Evolutionary conservation across 35 echinoderm and acorn worm genomes (phyloP).

Genomic region (Apostichopus californicus): DNA sequence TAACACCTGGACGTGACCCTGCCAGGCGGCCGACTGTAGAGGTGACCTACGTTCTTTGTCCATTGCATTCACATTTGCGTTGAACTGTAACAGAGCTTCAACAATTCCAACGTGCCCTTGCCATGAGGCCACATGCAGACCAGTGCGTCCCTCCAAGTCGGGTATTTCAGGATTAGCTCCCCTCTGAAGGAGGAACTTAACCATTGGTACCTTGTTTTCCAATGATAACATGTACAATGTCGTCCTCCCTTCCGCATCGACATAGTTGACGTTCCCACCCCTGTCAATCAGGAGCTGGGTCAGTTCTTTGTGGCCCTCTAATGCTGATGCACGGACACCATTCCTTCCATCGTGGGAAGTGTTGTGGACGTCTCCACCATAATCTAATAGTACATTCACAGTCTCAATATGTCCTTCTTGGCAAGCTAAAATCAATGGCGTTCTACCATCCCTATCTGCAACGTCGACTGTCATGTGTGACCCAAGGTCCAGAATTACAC

Average conservation of each 20-base stretch:
- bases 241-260: slow-evolving; percentile 94
- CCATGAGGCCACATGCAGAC: slow-evolving; percentile 98
- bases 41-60: slow-evolving; percentile 91
- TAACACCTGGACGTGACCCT: slow-evolving; percentile 87
- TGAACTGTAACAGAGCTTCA: slow-evolving; percentile 57
- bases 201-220: slow-evolving; percentile 91
- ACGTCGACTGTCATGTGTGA: slow-evolving; percentile 78
- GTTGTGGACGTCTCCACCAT: slow-evolving; percentile 71
- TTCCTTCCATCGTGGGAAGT: slow-evolving; percentile 91
- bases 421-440: slow-evolving; percentile 87
- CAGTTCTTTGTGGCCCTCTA: slow-evolving; percentile 90
- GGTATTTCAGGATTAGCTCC: slow-evolving; percentile 78
- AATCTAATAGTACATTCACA: slow-evolving; percentile 71
- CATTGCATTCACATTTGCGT: slow-evolving; percentile 79
- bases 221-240: slow-evolving; percentile 94
- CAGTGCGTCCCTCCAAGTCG: slow-evolving; percentile 91
- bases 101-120: slow-evolving; percentile 94
- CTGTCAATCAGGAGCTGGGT: slow-evolving; percentile 70
- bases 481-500: slow-evolving; percentile 79
- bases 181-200: slow-evolving; percentile 68
- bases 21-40: slow-evolving; percentile 98
- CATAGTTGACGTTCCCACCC: slow-evolving; percentile 87
- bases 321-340: slow-evolving; percentile 77
- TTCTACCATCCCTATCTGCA: slow-evolving; percentile 92
- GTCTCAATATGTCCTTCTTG: slow-evolving; percentile 88